Evolutionary conservation across 1,140 invertebrate genomes (phyloP).

Genomic region (Pogonomyrmex californicus): DNA sequence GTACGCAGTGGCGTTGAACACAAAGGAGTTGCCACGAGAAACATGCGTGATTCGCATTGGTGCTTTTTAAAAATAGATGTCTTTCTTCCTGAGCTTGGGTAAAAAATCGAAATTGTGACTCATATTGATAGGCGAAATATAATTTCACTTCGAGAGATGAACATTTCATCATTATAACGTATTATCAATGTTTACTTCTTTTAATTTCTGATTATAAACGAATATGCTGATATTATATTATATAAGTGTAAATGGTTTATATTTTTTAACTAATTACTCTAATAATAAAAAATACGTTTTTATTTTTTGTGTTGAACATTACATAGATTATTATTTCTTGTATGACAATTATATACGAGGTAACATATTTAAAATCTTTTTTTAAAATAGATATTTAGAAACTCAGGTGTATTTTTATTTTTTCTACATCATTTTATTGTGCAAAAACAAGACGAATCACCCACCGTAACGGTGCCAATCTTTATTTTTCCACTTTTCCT

Average conservation of each 20-base stretch:
- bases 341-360: neutral
- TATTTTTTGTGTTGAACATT: neutral
- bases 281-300: neutral
- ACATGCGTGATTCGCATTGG: conserved; percentile 6
- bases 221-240: neutral
- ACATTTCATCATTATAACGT: neutral
- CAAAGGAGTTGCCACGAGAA: conserved; percentile 52
- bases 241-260: neutral
- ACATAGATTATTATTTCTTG: neutral
- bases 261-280: neutral
- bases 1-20: neutral
- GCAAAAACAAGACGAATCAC: conserved; percentile 29
- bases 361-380: neutral
- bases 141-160: neutral
- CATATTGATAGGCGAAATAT: neutral
- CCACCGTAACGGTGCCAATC: conserved; percentile 36
- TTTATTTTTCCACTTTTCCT: conserved; percentile 11
- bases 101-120: conserved; percentile 24
- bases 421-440: neutral
- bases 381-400: neutral
- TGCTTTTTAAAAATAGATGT: conserved; percentile 46
- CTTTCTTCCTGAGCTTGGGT: neutral
- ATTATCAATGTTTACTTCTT: neutral
- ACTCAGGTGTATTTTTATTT: neutral
- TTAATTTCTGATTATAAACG: neutral